These are phyloP conservation scores for Elephas maximus DNA, from an alignment of 2,113 vertebrate species.

Conservation along the genomic window DNA sequence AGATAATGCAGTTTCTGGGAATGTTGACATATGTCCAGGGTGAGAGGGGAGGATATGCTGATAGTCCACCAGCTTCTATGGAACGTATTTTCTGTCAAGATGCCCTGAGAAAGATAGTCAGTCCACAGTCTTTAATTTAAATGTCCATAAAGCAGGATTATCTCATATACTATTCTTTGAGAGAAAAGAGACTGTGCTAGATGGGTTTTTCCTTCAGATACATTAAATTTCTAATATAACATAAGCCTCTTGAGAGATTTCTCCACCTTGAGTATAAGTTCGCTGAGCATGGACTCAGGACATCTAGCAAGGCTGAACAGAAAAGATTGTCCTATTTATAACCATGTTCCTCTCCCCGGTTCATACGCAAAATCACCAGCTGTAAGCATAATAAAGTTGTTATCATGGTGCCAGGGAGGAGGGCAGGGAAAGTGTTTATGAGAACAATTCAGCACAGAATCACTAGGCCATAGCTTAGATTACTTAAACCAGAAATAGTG, in stretches of 20 bases:
- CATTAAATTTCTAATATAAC: background rate
- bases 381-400: background rate
- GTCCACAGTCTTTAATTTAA: background rate
- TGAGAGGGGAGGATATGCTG: no score
- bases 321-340: background rate
- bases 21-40: no score
- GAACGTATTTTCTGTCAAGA: no score
- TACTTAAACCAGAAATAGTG: constrained; percentile 24
- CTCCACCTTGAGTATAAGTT: background rate
- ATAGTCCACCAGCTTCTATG: no score
- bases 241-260: background rate
- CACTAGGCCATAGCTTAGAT: background rate
- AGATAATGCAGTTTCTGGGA: no score
- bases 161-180: background rate
- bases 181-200: background rate
- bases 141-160: background rate
- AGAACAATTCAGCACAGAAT: background rate
- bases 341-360: background rate
- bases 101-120: no score
- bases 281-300: background rate
- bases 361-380: background rate
- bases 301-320: background rate
- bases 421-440: background rate
- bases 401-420: background rate
- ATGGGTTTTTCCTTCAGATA: constrained; percentile 1